Base-by-base conservation (phyloP, 1,140 invertebrate species). In the Lepidurus arcticus region DNA sequence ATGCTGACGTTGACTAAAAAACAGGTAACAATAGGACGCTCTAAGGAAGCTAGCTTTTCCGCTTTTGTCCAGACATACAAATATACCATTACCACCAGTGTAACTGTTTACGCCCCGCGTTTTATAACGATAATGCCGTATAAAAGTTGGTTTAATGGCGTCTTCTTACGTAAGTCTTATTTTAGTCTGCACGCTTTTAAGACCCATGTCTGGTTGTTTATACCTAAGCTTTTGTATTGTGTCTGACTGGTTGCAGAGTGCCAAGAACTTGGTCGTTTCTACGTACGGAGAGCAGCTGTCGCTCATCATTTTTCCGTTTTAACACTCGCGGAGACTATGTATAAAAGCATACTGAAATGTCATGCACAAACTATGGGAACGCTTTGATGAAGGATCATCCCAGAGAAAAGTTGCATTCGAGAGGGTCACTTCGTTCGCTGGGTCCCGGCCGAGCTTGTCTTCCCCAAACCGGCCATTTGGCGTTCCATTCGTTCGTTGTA, bases 1-100 rank as follows among this genome's bases (percentile, higher is more conserved):
- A 65, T 65, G 53, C 53, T 65, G 53, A 65, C 53, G 53, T 65
- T 65, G 53, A 65, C 53, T 21, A 65, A 65, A 65, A 65, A 65
- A 65, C 53, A 65, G 53, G 53, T 65, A 65, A 65, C 53, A 7
- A n/a, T 13, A 34, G 34, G 34, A 34, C 34, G 34, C 34, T 21
- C 1, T 21, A 47, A 16, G 10, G 45, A 47, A 10, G 16, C 10
- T 47, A 3, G 45, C 4, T 47, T 11, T 47, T 7, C 53, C 6
- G 4, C 53, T 13, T 21, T 65, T 65, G n/a, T 65, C 53, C 53
- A 21, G 53, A 65, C 53, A 7, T 13, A 11, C 9, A 13, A 21
- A 65, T n/a, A 7, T 7, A 65, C 16, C 16, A 10, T 47, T 34
- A 0, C 34, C 2, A 34, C 34, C 34, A 34, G 3, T 4, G 34